These are phyloP conservation scores for Tortrix viridana DNA, from an alignment of 2,888 invertebrate species.

Conservation along the genomic window DNA sequence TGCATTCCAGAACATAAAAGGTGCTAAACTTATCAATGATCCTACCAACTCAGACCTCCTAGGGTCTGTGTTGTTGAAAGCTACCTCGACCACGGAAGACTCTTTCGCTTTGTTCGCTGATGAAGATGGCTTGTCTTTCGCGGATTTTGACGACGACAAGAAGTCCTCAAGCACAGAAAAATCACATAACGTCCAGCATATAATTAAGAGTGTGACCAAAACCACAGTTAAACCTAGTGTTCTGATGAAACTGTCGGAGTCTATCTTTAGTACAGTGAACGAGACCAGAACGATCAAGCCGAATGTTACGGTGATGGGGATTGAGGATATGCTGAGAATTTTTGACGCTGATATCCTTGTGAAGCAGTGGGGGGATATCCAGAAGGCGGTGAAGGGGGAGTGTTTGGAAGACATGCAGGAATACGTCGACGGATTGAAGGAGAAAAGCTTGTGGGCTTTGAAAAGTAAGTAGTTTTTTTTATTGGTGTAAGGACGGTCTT, in stretches of 20 bases:
- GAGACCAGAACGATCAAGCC: conserved; percentile 61
- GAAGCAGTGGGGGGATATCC: conserved; percentile 81
- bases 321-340: conserved; percentile 82
- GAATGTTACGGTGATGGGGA: conserved; percentile 57
- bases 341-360: conserved; percentile 83
- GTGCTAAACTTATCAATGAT: conserved; percentile 69
- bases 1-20: conserved; percentile 78
- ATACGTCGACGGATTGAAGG: conserved; percentile 84
- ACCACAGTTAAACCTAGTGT: conserved; percentile 62
- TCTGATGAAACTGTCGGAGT: conserved; percentile 63
- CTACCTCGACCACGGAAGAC: conserved; percentile 57
- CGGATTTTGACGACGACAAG: conserved; percentile 63
- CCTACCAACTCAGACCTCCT: conserved; percentile 67
- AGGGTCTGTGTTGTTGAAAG: conserved; percentile 59
- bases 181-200: conserved; percentile 77
- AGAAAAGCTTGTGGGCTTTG: conserved; percentile 87
- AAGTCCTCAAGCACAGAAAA: conserved; percentile 66
- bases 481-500: neutral
- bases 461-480: conserved; percentile 84
- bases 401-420: conserved; percentile 85
- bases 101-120: conserved; percentile 71
- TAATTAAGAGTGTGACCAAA: conserved; percentile 69
- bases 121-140: conserved; percentile 73
- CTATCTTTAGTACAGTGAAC: conserved; percentile 66
- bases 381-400: conserved; percentile 70